Conservation (phyloP, 2,888 invertebrate species). For the Autographa pulchrina region DNA sequence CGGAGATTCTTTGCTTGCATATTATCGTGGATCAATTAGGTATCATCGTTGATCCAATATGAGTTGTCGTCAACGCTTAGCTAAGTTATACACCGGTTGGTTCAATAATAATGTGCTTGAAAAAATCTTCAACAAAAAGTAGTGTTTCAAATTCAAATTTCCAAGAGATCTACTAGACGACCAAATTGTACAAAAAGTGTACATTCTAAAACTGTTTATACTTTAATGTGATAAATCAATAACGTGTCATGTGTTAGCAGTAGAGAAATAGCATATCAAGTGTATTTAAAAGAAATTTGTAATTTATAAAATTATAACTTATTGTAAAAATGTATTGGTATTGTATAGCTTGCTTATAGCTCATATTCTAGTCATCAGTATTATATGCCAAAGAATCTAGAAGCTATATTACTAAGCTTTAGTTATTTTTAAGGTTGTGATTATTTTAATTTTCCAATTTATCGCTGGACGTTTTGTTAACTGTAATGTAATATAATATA, state of each 20-base stretch:
- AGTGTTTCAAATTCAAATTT: slow-evolving; percentile 28
- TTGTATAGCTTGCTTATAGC: slow-evolving; percentile 59
- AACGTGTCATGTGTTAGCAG: slow-evolving; percentile 61
- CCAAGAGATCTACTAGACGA: slow-evolving; percentile 72
- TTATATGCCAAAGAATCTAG: slow-evolving; percentile 66
- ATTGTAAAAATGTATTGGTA: slow-evolving; percentile 48
- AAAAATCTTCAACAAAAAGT: slow-evolving; percentile 58
- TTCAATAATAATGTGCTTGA: slow-evolving; percentile 35
- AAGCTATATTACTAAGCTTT: slow-evolving; percentile 64
- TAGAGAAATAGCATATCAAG: slow-evolving; percentile 78
- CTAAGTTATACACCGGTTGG: background rate
- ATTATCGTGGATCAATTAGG: slow-evolving; percentile 11
- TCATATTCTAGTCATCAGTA: slow-evolving; percentile 56
- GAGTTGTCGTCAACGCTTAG: background rate
- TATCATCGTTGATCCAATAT: background rate
- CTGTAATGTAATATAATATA: slow-evolving; percentile 38
- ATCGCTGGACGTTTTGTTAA: slow-evolving; percentile 39
- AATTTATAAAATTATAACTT: slow-evolving; percentile 56
- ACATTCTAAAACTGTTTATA: slow-evolving; percentile 54
- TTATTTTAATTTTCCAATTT: slow-evolving; percentile 64
- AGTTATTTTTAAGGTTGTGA: slow-evolving; percentile 79
- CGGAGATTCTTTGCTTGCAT: slow-evolving; percentile 30
- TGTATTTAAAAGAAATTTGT: slow-evolving; percentile 46
- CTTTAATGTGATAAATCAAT: slow-evolving; percentile 70
- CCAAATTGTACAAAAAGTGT: slow-evolving; percentile 69